Percentiles rank a stretch among this genome's conserved stretches.
These are phyloP conservation scores for Hippoglossus stenolepis DNA, from an alignment of 2,113 vertebrate species.

Conservation along the genomic window DNA sequence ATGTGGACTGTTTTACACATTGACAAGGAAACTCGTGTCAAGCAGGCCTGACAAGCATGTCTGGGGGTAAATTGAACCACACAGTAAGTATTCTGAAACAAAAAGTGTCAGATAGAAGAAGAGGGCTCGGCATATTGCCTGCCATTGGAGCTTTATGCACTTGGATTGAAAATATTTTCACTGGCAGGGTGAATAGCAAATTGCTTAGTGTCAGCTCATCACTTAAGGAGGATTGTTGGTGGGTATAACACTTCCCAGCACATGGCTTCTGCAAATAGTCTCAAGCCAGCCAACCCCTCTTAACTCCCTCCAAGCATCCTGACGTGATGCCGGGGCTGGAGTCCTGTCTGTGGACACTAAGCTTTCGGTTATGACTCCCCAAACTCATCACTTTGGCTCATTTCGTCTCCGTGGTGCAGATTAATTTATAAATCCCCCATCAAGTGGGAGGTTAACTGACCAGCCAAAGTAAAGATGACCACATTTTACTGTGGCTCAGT, in stretches of 20 bases:
- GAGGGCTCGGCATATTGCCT: slow-evolving; percentile 63
- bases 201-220: slow-evolving; percentile 80
- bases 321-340: slow-evolving; percentile 40
- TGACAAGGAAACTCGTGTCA: slow-evolving; percentile 64
- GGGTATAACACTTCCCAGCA: slow-evolving; percentile 69
- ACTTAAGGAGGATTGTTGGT: slow-evolving; percentile 77
- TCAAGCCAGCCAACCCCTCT: slow-evolving; percentile 61
- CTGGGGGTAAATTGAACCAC: slow-evolving; percentile 68
- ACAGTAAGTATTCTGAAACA: slow-evolving; percentile 71
- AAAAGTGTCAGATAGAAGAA: slow-evolving; percentile 72
- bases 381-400: slow-evolving; percentile 60
- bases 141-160: slow-evolving; percentile 70
- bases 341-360: slow-evolving; percentile 53
- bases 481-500: slow-evolving; percentile 10
- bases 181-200: slow-evolving; percentile 74
- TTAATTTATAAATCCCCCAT: slow-evolving; percentile 68
- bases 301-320: slow-evolving; percentile 54
- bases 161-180: slow-evolving; percentile 74
- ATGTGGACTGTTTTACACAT: slow-evolving; percentile 66
- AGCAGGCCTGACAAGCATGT: slow-evolving; percentile 65
- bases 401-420: slow-evolving; percentile 56
- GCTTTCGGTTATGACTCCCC: slow-evolving; percentile 56
- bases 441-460: slow-evolving; percentile 53
- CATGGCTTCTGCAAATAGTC: slow-evolving; percentile 70
- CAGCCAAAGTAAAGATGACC: slow-evolving; percentile 52